A percentile compares a stretch with the other conserved stretches of the same genome.
These are phyloP conservation scores for Trematomus bernacchii DNA, from an alignment of 2,797 vertebrate species.

Conservation along the genomic window DNA sequence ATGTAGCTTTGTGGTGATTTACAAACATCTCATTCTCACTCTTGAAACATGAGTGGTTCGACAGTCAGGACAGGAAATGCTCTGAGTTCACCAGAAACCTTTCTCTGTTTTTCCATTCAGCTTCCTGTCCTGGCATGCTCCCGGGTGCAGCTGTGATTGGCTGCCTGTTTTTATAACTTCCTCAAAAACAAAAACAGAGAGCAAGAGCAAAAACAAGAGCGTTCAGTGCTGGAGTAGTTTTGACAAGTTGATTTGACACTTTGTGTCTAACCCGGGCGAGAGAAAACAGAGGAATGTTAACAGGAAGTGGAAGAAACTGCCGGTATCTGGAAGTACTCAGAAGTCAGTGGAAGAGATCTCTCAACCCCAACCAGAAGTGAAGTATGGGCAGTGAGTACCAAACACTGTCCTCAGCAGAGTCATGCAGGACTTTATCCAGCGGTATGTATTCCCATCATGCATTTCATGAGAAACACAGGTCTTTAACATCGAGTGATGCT, in stretches of 20 bases:
- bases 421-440: slow-evolving; percentile 48
- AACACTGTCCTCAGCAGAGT: slow-evolving; percentile 59
- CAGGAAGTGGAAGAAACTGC: slow-evolving; percentile 47
- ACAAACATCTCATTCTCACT: neutral
- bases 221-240: slow-evolving; percentile 51
- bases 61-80: neutral
- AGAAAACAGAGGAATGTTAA: slow-evolving; percentile 48
- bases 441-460: slow-evolving; percentile 63
- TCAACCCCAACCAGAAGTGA: slow-evolving; percentile 54
- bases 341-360: slow-evolving; percentile 34
- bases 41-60: slow-evolving; percentile 17
- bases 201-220: slow-evolving; percentile 2
- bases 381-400: slow-evolving; percentile 69
- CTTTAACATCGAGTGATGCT: too few species aligned
- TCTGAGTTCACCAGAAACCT: neutral
- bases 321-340: slow-evolving; percentile 45
- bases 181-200: slow-evolving; percentile 77
- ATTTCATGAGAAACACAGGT: slow-evolving; percentile 13
- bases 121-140: slow-evolving; percentile 83
- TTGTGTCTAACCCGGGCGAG: neutral
- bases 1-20: neutral
- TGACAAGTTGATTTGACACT: slow-evolving; percentile 12
- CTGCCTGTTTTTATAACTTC: slow-evolving; percentile 72
- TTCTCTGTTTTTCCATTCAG: neutral
- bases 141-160: slow-evolving; percentile 73